Percentiles rank a stretch among this genome's conserved stretches.
Conservation (phyloP, 2,797 vertebrate species). For the Falco rusticolus region DNA sequence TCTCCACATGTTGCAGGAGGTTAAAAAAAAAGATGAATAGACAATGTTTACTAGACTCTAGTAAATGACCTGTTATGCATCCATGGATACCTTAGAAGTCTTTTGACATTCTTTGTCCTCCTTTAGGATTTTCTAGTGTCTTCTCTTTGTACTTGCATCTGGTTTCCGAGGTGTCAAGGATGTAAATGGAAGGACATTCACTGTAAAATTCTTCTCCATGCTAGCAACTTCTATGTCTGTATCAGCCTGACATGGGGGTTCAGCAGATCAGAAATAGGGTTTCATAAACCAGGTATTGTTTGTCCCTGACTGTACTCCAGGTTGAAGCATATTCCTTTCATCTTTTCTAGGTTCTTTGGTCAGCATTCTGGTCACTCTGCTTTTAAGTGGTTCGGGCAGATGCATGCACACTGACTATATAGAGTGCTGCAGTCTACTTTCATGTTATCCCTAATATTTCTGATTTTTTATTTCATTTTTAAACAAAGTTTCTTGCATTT, state of each 20-base stretch:
- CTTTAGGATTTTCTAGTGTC: not conserved
- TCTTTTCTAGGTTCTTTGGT: not conserved
- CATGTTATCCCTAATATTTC: not conserved
- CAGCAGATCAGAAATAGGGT: not conserved
- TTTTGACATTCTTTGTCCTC: not conserved
- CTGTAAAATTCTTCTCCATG: not conserved
- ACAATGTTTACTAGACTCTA: not conserved
- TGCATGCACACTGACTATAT: not conserved
- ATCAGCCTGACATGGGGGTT: not conserved
- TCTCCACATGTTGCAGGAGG: not conserved
- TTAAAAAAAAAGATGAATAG: not conserved
- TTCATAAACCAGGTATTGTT: not conserved
- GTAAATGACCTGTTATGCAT: not conserved
- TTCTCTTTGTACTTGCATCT: not conserved
- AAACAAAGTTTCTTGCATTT: not conserved
- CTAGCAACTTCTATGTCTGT: not conserved
- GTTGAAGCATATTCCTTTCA: not conserved
- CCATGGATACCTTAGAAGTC: not conserved
- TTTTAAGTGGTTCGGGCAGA: not conserved
- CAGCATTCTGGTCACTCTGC: not conserved
- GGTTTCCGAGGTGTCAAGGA: not conserved
- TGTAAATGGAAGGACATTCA: not conserved
- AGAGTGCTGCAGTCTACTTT: not conserved
- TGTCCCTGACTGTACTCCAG: not conserved
- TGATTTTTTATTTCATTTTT: not conserved